Evolutionary conservation across 2,888 invertebrate species (phyloP), one percentile per base, ranked within the genome.

Genomic region (Drosophila tanythrix): DNA sequence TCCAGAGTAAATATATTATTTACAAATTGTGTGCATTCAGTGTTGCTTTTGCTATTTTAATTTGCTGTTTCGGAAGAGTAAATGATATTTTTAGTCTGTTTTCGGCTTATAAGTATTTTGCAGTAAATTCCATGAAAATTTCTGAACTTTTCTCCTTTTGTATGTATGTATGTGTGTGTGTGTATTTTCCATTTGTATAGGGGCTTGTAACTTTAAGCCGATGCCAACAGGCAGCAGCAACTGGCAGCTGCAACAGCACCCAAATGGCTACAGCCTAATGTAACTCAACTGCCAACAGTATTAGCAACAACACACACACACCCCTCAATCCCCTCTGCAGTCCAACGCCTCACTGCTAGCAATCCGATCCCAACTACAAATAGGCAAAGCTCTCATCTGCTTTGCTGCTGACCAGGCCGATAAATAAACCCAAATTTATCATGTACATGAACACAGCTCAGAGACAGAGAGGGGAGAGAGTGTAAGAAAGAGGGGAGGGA

Each of bases 341-440:
- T 46, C 46, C 46, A 15, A 0, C 46, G 7, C 1, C 8, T 4
- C 8, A 25, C 25, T 46, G 46, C 25, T 25, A 33, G 52, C 61
- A 60, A 68, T 53, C 70, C 62, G 40, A 57, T 56, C 15, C 38
- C 55, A 48, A 72, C 74, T 84, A 77, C 82, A 88, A 88, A 86
- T 79, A 88, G 70, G 63, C 70, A 40, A 76, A 88, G 70, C 74
- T 79, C 71, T 66, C 61, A 63, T 53, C 78, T 61, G 68, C 46
- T 66, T 69, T 75, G 85, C 74, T 70, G 72, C 69, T 76, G 86
- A 74, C 69, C 81, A 66, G 68, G 64, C 76, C 85, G 87, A 85
- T 85, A 85, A 85, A 85, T 85, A 85, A 82, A 73, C 87, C 84
- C 82, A 79, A 85, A 88, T 88, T 85, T 85, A 85, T 85, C 85